These are phyloP conservation scores for Sarcophaga bullata DNA, from an alignment of 1,140 invertebrate genomes.

Conservation along the genomic window DNA sequence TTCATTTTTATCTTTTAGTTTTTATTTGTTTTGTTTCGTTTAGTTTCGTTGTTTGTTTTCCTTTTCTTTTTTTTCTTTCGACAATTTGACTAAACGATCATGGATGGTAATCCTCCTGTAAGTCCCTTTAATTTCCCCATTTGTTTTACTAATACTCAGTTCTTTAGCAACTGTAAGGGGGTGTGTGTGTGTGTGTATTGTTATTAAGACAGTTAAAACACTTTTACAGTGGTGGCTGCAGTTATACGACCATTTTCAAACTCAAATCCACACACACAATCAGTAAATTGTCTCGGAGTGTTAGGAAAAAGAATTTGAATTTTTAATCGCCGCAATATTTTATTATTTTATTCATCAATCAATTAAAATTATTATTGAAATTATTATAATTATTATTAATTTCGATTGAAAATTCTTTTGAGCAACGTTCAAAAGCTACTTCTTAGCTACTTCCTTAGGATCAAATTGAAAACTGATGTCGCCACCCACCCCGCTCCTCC, in stretches of 20 bases:
- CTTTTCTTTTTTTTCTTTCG: conserved; percentile 18
- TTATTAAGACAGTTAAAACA: background rate
- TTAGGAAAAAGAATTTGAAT: background rate
- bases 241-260: background rate
- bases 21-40: conserved; percentile 22
- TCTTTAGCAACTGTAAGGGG: background rate
- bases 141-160: background rate
- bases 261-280: background rate
- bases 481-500: no score
- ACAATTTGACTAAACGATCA: conserved; percentile 39
- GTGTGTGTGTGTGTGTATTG: background rate
- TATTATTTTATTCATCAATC: no score
- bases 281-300: background rate
- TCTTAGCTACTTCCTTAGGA: no score
- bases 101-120: conserved; percentile 31
- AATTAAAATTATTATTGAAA: no score
- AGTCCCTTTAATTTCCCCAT: conserved; percentile 37
- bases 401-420: no score
- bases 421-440: no score
- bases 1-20: conserved; percentile 16
- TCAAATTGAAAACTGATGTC: no score
- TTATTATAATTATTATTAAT: no score
- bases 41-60: conserved; percentile 26
- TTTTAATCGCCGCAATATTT: no score
- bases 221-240: background rate